Conservation (phyloP, 2,888 invertebrate genomes). For the Conchocele bisecta region DNA sequence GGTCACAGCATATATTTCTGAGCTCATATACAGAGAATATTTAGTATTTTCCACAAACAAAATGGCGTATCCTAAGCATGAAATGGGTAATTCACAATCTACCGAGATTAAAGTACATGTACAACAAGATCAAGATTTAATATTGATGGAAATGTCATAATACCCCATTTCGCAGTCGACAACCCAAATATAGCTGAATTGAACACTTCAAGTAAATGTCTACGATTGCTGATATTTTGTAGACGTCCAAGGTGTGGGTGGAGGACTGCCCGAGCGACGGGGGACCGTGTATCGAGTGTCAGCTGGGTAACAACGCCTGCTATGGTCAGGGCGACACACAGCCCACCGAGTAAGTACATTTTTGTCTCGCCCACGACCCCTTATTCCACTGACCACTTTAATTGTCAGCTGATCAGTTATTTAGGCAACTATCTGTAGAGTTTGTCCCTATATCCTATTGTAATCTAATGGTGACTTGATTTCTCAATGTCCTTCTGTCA, state of each 20-base stretch:
- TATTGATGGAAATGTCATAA: too few relatives aligned
- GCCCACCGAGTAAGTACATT: slow-evolving; percentile 21
- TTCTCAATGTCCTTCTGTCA: background rate
- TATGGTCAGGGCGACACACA: slow-evolving; percentile 26
- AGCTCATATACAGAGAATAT: too few relatives aligned
- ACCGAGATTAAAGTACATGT: too few relatives aligned
- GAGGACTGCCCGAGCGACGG: slow-evolving; percentile 54
- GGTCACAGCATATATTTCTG: too few relatives aligned
- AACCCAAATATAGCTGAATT: too few relatives aligned
- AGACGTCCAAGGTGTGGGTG: slow-evolving; percentile 60
- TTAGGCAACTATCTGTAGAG: background rate
- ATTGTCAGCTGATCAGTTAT: too few relatives aligned
- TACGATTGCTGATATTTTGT: slow-evolving; percentile 7
- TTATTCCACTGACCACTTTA: too few relatives aligned
- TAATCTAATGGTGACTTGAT: background rate
- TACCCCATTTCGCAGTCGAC: too few relatives aligned
- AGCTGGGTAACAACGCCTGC: slow-evolving; percentile 34
- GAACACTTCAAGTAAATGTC: background rate
- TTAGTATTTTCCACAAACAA: too few relatives aligned
- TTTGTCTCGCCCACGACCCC: background rate
- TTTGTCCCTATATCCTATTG: background rate
- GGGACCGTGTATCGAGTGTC: slow-evolving; percentile 54
- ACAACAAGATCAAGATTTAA: too few relatives aligned
- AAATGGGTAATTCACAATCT: too few relatives aligned
- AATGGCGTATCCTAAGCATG: too few relatives aligned